Base-by-base conservation (phyloP, 2,113 vertebrate genomes). In the Calonectris borealis region DNA sequence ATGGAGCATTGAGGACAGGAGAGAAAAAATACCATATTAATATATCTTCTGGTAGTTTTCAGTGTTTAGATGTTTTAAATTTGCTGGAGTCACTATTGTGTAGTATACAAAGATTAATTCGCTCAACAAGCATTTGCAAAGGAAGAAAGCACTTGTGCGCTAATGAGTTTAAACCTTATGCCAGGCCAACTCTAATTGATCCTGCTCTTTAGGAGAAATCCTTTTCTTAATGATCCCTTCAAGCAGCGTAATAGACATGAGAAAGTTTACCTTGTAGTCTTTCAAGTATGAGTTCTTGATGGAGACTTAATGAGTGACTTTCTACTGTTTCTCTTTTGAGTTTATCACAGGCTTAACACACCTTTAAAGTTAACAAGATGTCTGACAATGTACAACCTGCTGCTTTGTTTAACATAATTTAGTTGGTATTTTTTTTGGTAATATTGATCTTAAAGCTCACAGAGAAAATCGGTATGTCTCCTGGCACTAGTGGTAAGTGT, bases 161-260 rank as follows among this genome's bases (percentile, higher is more conserved):
- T 95, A 94, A 91, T 88, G 31, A 62, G 32, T 91, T 95, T 95
- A 93, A 94, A 93, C 8, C 42, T 89, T 86, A 32, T 46, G 58
- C 26, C 13, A 83, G 61, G 27, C 38, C 60, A 96, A 36, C 14
- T 90, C 22, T 96, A 96, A 96, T 51, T 97, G 88, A 97, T 96
- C 42, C 75, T 60, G 62, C 72, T 89, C 72, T 94, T 97, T 95
- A 90, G 66, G 38, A 96, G 51, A 97, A 96, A 96, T 91, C 24
- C n/a, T 87, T 90, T 96, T 94, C 68, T 84, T 97, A 97, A 96
- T 94, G 75, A 97, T 96, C 21, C n/a, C 55, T 96, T 97, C 48
- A 96, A 94, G 44, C n/a, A 93, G 38, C 48, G 91, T 97, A 88
- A 94, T 49, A 94, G 94, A 95, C 71, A 86, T 62, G 38, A 95